Conservation (phyloP, 1,140 invertebrate species). For the Solenopsis invicta region DNA sequence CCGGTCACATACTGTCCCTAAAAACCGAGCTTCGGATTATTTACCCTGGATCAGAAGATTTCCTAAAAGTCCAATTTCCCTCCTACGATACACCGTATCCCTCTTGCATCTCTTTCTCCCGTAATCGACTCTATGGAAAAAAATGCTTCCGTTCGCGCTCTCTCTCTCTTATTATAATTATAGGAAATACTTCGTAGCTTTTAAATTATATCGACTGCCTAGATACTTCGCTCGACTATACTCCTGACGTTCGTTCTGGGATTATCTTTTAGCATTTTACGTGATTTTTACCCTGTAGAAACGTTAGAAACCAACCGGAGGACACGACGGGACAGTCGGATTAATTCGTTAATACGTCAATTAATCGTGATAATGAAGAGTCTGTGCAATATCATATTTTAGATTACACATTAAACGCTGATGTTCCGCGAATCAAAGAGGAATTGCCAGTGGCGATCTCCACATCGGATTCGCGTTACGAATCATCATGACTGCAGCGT, state of each 20-base stretch:
- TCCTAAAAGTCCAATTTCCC: slow-evolving; percentile 83
- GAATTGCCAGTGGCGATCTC: background rate
- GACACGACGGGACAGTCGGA: slow-evolving; percentile 68
- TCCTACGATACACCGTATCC: slow-evolving; percentile 75
- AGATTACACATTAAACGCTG: slow-evolving; percentile 14
- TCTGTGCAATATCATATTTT: slow-evolving; percentile 10
- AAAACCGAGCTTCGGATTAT: slow-evolving; percentile 83
- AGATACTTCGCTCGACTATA: slow-evolving; percentile 82
- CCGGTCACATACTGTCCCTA: slow-evolving; percentile 72
- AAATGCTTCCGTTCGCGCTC: slow-evolving; percentile 31
- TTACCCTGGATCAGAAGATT: slow-evolving; percentile 86
- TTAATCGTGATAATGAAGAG: slow-evolving; percentile 28
- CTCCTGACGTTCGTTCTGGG: slow-evolving; percentile 79
- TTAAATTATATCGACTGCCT: slow-evolving; percentile 81
- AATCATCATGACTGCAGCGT: slow-evolving; percentile 4
- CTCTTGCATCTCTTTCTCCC: slow-evolving; percentile 11
- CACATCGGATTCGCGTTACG: background rate
- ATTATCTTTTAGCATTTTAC: slow-evolving; percentile 81
- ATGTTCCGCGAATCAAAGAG: slow-evolving; percentile 2
- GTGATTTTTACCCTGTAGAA: slow-evolving; percentile 86
- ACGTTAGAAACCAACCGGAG: slow-evolving; percentile 77
- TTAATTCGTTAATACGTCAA: slow-evolving; percentile 12
- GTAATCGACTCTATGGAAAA: slow-evolving; percentile 40
- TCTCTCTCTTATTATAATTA: slow-evolving; percentile 79
- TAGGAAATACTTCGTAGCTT: slow-evolving; percentile 81